phyloP scores from a whole-genome alignment of 1,140 invertebrate species.

The Venturia canescens region DNA sequence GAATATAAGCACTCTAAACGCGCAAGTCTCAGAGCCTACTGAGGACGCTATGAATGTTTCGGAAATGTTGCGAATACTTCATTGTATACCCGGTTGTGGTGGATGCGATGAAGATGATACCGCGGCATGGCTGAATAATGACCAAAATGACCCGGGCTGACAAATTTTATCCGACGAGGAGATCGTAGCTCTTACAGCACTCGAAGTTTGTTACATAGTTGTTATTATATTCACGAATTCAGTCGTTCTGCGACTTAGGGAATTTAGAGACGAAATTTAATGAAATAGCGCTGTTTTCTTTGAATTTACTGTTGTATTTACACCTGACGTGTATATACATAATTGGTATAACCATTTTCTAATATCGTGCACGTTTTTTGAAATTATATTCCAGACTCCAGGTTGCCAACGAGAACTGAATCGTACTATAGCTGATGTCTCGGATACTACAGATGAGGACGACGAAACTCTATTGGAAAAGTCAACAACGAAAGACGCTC shows the following conservation, averaged over 20 bases:
- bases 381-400: slow-evolving; percentile 40
- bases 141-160: slow-evolving; percentile 37
- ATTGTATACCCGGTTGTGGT: slow-evolving; percentile 36
- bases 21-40: slow-evolving; percentile 29
- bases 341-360: slow-evolving; percentile 25
- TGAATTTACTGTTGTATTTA: not conserved
- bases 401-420: slow-evolving; percentile 37
- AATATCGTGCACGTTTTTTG: slow-evolving; percentile 28
- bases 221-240: slow-evolving; percentile 20
- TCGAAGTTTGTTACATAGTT: slow-evolving; percentile 36
- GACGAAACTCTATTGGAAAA: slow-evolving; percentile 36
- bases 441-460: slow-evolving; percentile 40
- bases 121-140: slow-evolving; percentile 34
- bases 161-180: slow-evolving; percentile 43
- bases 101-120: slow-evolving; percentile 39
- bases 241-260: too few species aligned
- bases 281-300: not conserved
- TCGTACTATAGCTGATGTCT: slow-evolving; percentile 28
- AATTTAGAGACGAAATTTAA: not conserved
- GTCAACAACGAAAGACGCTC: slow-evolving; percentile 37
- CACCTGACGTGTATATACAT: not conserved
- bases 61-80: slow-evolving; percentile 35
- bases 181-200: slow-evolving; percentile 25
- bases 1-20: slow-evolving; percentile 30
- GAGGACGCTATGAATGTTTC: slow-evolving; percentile 34